Evolutionary conservation across 2,113 vertebrate genomes (phyloP).

Genomic region (Poecile atricapillus): DNA sequence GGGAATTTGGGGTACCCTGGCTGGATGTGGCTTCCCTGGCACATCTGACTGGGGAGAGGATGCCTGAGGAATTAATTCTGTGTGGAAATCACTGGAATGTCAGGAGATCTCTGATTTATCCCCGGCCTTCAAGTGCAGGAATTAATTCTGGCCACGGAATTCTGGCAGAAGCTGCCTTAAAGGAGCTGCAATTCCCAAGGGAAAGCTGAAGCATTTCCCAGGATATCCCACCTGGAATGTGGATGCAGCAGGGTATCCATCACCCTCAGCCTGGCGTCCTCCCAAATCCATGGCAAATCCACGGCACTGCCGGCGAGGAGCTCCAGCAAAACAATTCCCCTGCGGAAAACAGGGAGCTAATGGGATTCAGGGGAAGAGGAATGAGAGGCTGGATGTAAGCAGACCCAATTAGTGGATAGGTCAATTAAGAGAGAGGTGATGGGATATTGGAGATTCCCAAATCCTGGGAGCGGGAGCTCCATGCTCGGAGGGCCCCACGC

Average conservation of each 20-base stretch:
- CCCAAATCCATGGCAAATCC: fast-evolving
- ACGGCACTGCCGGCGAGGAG: fast-evolving
- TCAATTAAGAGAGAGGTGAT: background rate
- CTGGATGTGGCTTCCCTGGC: fast-evolving
- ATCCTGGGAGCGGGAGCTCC: fast-evolving
- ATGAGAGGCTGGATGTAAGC: background rate
- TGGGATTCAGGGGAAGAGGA: background rate
- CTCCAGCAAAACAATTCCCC: background rate
- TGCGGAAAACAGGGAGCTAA: background rate
- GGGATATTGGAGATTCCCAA: background rate
- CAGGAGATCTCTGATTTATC: background rate
- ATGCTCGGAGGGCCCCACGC: background rate
- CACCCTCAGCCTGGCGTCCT: background rate
- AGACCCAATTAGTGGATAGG: background rate
- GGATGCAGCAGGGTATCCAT: fast-evolving
- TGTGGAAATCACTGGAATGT: background rate
- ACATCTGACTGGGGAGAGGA: background rate
- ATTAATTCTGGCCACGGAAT: fast-evolving
- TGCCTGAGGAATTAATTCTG: background rate
- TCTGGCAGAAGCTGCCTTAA: background rate
- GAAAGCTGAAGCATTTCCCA: background rate
- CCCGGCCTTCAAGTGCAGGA: background rate
- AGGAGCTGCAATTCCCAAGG: background rate
- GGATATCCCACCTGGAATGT: background rate
- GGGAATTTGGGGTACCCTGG: background rate